Evolutionary conservation across 2,797 vertebrate species (phyloP).

Genomic region (Sternotherus odoratus): DNA sequence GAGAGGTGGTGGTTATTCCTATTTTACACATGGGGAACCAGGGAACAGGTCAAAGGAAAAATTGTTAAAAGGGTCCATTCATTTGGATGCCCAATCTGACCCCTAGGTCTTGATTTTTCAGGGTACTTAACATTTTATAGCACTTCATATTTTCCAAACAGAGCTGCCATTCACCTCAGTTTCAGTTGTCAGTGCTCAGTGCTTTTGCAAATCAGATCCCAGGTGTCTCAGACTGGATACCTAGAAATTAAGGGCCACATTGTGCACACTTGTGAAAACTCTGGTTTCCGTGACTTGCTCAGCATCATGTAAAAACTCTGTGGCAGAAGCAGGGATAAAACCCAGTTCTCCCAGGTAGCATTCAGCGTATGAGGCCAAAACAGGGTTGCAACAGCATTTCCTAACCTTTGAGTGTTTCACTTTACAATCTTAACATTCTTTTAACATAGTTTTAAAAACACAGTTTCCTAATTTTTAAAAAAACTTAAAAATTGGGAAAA

Average conservation of each 20-base stretch:
- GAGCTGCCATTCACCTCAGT: neutral
- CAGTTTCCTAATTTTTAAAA: too few relatives aligned
- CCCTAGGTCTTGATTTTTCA: neutral
- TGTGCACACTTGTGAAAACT: neutral
- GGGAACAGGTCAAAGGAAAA: constrained; percentile 12
- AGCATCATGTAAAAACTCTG: neutral
- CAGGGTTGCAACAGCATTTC: neutral
- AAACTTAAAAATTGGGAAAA: too few relatives aligned
- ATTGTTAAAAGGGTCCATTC: neutral
- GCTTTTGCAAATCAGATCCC: neutral
- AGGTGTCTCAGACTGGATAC: neutral
- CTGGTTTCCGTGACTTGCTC: neutral
- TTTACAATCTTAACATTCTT: too few relatives aligned
- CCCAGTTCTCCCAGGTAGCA: neutral
- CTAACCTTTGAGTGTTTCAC: too few relatives aligned
- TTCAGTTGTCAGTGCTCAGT: neutral
- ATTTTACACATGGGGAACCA: neutral
- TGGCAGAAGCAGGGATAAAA: neutral
- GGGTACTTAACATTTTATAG: neutral
- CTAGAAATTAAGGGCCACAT: neutral
- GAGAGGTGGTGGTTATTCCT: constrained; percentile 22
- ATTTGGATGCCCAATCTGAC: neutral
- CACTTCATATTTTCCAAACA: neutral
- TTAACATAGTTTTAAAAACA: too few relatives aligned
- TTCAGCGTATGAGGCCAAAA: neutral